Evolutionary conservation across 2,797 vertebrate genomes (phyloP).

Genomic region (Lagocephalus sceleratus): DNA sequence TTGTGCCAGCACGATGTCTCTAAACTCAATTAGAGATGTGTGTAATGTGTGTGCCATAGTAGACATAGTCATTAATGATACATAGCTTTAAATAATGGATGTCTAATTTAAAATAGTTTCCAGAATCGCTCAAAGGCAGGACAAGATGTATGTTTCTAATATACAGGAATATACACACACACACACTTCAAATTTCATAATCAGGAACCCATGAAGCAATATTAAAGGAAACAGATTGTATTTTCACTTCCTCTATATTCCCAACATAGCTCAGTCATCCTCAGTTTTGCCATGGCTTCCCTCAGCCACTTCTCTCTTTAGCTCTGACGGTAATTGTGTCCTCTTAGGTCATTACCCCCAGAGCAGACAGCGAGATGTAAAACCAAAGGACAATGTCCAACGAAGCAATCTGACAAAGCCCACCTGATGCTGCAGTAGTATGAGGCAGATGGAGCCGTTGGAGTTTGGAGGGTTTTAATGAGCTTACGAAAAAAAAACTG

Average conservation of each 20-base stretch:
- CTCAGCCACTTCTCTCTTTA: conserved; percentile 9
- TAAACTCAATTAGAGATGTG: no score
- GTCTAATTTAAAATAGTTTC: background rate
- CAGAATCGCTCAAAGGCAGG: background rate
- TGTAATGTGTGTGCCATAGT: no score
- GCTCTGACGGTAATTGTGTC: conserved; percentile 26
- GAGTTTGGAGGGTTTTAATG: conserved; percentile 35
- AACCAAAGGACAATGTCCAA: conserved; percentile 14
- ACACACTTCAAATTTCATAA: no score
- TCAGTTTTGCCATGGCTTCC: conserved; percentile 12
- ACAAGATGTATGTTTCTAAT: no score
- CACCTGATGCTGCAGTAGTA: conserved; percentile 8
- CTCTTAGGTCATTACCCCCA: conserved; percentile 19
- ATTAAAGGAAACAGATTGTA: no score
- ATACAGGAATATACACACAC: no score
- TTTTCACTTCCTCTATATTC: no score
- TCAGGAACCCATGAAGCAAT: no score
- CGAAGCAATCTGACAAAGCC: conserved; percentile 12
- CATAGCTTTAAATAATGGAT: no score
- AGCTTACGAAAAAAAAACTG: conserved; percentile 16
- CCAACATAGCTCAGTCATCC: no score
- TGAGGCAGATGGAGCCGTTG: conserved; percentile 6
- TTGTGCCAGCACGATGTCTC: no score
- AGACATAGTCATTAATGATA: no score
- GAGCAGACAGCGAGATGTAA: conserved; percentile 26